Percentiles rank a stretch among this genome's conserved stretches.
Conservation (phyloP, 2,888 invertebrate species). For the Piscicola geometra region DNA sequence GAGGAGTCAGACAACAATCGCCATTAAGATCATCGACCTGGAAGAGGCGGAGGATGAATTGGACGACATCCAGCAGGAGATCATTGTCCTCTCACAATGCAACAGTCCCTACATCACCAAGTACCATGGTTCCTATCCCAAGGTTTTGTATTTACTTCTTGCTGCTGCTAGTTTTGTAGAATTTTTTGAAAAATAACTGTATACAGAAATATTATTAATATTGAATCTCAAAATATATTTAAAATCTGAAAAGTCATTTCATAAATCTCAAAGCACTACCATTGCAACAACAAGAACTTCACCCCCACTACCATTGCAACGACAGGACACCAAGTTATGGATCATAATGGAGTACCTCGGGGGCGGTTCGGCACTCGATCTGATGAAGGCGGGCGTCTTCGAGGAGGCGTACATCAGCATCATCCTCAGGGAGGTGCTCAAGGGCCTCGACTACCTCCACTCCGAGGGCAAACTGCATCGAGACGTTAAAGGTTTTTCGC, state of each 20-base stretch:
- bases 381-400: slow-evolving; percentile 98
- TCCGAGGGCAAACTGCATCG: slow-evolving; percentile 95
- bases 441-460: slow-evolving; percentile 96
- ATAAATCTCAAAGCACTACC: too few relatives aligned
- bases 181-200: too few relatives aligned
- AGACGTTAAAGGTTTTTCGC: slow-evolving; percentile 86
- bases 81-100: slow-evolving; percentile 91
- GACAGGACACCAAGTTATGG: slow-evolving; percentile 93
- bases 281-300: too few relatives aligned
- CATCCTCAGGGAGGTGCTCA: slow-evolving; percentile 92
- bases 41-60: slow-evolving; percentile 99
- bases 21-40: slow-evolving; percentile 85
- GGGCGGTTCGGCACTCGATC: slow-evolving; percentile 95
- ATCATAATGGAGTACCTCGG: slow-evolving; percentile 98
- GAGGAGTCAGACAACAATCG: slow-evolving; percentile 45
- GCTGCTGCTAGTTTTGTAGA: too few relatives aligned
- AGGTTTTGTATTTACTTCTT: too few relatives aligned
- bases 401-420: slow-evolving; percentile 99
- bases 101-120: slow-evolving; percentile 98
- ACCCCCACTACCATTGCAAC: too few relatives aligned
- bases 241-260: too few relatives aligned
- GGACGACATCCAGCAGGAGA: slow-evolving; percentile 99
- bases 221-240: too few relatives aligned
- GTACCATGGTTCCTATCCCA: slow-evolving; percentile 97
- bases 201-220: too few relatives aligned